Conservation (phyloP, 2,797 vertebrate species). For the Perodicticus potto region DNA sequence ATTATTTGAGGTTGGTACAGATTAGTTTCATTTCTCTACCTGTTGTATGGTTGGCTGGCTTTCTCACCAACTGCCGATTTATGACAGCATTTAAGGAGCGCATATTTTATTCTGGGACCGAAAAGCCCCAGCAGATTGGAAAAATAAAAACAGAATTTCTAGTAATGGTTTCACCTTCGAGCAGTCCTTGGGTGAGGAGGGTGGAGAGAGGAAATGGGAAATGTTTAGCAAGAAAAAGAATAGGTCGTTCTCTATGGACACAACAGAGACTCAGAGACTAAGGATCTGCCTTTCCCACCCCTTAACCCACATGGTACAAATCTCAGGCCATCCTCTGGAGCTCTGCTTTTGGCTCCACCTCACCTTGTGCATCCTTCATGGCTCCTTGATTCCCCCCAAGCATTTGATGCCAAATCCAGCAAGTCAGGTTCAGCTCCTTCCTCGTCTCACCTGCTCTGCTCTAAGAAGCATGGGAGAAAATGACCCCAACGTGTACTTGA, state of each 20-base stretch:
- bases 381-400: neutral
- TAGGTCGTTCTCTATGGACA: neutral
- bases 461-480: conserved; percentile 73
- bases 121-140: conserved; percentile 79
- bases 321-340: conserved; percentile 72
- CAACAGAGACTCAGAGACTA: neutral
- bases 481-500: conserved; percentile 77
- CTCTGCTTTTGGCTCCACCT: conserved; percentile 59
- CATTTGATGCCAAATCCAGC: conserved; percentile 18
- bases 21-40: conserved; percentile 86
- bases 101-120: conserved; percentile 85
- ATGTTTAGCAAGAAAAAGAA: conserved; percentile 30
- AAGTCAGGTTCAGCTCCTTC: conserved; percentile 48
- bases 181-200: conserved; percentile 58
- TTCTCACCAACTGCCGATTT: conserved; percentile 82
- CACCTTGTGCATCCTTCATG: conserved; percentile 1
- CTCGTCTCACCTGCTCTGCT: conserved; percentile 22
- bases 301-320: neutral
- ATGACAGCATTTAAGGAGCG: conserved; percentile 86
- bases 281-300: conserved; percentile 20
- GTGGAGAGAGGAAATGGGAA: neutral
- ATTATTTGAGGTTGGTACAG: conserved; percentile 88
- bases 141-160: conserved; percentile 77
- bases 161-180: conserved; percentile 69
- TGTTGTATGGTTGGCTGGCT: conserved; percentile 82